Conservation (phyloP, 1,140 invertebrate species). For the Drosophila dunni region DNA sequence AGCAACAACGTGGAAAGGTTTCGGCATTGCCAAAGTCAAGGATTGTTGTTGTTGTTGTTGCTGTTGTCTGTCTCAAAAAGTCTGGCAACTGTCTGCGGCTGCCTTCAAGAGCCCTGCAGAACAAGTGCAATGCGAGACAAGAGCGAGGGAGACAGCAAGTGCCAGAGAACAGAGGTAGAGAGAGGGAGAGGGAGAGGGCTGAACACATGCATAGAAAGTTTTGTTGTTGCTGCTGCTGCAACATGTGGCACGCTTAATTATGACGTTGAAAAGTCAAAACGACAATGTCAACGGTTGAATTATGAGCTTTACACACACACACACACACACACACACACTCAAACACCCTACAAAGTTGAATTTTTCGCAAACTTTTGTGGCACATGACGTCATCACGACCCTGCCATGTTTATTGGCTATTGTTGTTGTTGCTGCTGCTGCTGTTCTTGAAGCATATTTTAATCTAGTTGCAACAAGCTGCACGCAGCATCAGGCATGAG, state of each 20-base stretch:
- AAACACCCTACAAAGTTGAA: slow-evolving; percentile 17
- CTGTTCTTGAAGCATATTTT: slow-evolving; percentile 21
- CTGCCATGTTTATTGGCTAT: neutral
- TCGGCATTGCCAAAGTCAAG: slow-evolving; percentile 32
- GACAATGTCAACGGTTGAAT: slow-evolving; percentile 66
- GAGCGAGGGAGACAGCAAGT: slow-evolving; percentile 20
- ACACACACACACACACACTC: slow-evolving; percentile 10
- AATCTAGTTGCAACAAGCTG: slow-evolving; percentile 29
- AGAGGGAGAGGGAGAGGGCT: slow-evolving; percentile 20
- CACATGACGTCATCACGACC: slow-evolving; percentile 38
- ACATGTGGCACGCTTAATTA: slow-evolving; percentile 79
- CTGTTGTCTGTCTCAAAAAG: slow-evolving; percentile 56
- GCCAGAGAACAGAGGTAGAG: neutral
- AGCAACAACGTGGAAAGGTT: slow-evolving; percentile 23
- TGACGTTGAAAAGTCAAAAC: slow-evolving; percentile 66
- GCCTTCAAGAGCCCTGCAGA: slow-evolving; percentile 60
- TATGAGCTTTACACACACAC: slow-evolving; percentile 39
- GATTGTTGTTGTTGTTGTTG: slow-evolving; percentile 44
- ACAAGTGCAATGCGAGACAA: slow-evolving; percentile 35
- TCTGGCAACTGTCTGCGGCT: slow-evolving; percentile 78
- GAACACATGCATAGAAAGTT: slow-evolving; percentile 52
- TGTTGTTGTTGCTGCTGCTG: neutral
- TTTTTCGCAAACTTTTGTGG: slow-evolving; percentile 34
- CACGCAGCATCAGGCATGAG: neutral
- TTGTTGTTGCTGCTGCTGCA: slow-evolving; percentile 55